These are phyloP conservation scores for Parapsyche elsis DNA, from an alignment of 1,140 invertebrate species.

Conservation along the genomic window DNA sequence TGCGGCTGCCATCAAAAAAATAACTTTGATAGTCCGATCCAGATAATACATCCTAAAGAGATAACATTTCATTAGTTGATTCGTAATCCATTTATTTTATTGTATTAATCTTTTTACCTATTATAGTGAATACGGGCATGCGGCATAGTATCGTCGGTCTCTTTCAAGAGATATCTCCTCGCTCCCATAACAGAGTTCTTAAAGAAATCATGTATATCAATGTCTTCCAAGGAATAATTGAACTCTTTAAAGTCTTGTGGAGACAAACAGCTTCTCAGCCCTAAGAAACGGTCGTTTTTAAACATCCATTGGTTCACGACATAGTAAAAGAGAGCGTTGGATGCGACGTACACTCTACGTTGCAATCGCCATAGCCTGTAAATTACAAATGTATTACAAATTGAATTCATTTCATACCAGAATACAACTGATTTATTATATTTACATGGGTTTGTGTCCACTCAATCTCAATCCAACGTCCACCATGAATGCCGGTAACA, in stretches of 20 bases:
- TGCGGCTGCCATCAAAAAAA: slow-evolving; percentile 57
- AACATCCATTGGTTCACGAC: slow-evolving; percentile 86
- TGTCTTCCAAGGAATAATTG: slow-evolving; percentile 68
- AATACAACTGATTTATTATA: no score
- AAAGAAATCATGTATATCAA: slow-evolving; percentile 66
- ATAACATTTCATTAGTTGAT: slow-evolving; percentile 45
- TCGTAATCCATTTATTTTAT: neutral
- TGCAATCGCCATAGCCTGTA: slow-evolving; percentile 83
- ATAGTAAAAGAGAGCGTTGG: slow-evolving; percentile 81
- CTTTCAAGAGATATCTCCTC: slow-evolving; percentile 70
- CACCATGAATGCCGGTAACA: slow-evolving; percentile 77
- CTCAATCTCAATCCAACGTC: slow-evolving; percentile 71
- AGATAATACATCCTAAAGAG: slow-evolving; percentile 59
- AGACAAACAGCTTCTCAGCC: slow-evolving; percentile 71
- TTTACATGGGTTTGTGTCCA: slow-evolving; percentile 81
- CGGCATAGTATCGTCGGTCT: slow-evolving; percentile 66
- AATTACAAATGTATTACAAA: slow-evolving; percentile 35
- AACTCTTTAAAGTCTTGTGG: slow-evolving; percentile 74
- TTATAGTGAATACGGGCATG: slow-evolving; percentile 63
- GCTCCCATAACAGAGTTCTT: slow-evolving; percentile 68
- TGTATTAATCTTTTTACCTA: slow-evolving; percentile 60
- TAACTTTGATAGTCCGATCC: slow-evolving; percentile 55
- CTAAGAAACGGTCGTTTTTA: slow-evolving; percentile 76
- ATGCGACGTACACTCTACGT: slow-evolving; percentile 81
- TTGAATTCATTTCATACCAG: slow-evolving; percentile 2